Conservation (phyloP, 64 coral and sea anemone genomes). For the Porites lutea region DNA sequence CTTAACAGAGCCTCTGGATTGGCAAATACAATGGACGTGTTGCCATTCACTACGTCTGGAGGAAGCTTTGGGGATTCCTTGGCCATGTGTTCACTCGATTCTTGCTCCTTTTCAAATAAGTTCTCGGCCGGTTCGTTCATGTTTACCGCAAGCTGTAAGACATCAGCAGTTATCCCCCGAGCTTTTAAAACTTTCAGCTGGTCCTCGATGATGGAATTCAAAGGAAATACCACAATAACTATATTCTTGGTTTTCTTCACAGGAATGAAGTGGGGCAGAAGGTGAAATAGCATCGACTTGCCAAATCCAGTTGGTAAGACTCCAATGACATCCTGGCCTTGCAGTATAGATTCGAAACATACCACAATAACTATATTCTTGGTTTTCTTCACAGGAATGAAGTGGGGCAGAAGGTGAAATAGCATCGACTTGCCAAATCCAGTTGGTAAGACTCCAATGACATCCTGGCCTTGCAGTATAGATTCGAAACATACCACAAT, state of each 20-base stretch:
- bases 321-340: conserved; percentile 27
- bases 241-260: conserved; percentile 6
- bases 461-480: conserved; percentile 43
- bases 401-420: conserved; percentile 27
- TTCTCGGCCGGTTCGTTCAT: background rate
- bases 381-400: conserved; percentile 45
- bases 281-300: no score
- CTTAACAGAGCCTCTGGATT: conserved; percentile 60
- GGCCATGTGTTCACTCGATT: background rate
- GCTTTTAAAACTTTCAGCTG: background rate
- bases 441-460: no score
- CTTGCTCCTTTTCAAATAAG: background rate
- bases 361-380: background rate
- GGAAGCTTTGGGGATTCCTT: background rate
- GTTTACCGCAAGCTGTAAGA: no score
- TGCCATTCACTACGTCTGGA: conserved; percentile 36
- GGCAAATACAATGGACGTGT: background rate
- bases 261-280: conserved; percentile 56
- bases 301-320: no score
- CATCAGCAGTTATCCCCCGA: background rate
- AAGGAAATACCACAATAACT: background rate
- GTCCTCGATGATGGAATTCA: background rate
- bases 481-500: conserved; percentile 1
- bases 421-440: no score
- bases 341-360: no score